phyloP scores from a whole-genome alignment of 2,888 invertebrate genomes.

The Podotricha telesiphe region DNA sequence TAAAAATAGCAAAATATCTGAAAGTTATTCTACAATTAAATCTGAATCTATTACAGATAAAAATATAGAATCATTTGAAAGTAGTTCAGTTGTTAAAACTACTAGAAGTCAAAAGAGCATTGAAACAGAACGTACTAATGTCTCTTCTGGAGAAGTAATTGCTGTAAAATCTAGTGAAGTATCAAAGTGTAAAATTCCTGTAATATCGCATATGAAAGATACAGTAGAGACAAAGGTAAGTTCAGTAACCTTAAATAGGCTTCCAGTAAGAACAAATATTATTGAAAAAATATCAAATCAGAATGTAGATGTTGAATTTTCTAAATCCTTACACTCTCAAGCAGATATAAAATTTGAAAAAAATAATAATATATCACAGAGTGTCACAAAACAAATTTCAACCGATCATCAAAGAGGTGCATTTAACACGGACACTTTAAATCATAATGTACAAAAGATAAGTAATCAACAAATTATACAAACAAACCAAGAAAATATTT shows the following conservation, averaged over 20 bases:
- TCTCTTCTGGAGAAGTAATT: conserved; percentile 5
- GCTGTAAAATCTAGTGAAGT: conserved; percentile 9
- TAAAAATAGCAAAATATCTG: not conserved
- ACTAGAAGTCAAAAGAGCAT: conserved; percentile 14
- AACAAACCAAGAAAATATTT: not conserved
- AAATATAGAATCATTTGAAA: conserved; percentile 15
- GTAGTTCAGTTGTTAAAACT: conserved; percentile 21
- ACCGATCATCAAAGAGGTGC: not conserved
- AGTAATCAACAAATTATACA: not conserved
- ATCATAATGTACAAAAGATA: not conserved
- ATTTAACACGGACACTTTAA: not conserved
- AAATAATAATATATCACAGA: not conserved
- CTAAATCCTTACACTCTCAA: not conserved
- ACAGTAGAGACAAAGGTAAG: conserved; percentile 25
- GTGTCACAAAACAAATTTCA: not conserved
- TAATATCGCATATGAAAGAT: conserved; percentile 6
- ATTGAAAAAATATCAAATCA: conserved; percentile 1
- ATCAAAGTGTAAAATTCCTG: conserved; percentile 24
- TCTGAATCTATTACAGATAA: conserved; percentile 18
- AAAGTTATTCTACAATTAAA: conserved; percentile 9
- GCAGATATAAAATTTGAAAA: not conserved
- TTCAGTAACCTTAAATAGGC: conserved; percentile 26
- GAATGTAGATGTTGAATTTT: not conserved
- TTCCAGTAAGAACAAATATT: conserved; percentile 4
- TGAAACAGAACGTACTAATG: conserved; percentile 6